Conservation (phyloP, 2,797 vertebrate species). For the Gadopsis marmoratus region DNA sequence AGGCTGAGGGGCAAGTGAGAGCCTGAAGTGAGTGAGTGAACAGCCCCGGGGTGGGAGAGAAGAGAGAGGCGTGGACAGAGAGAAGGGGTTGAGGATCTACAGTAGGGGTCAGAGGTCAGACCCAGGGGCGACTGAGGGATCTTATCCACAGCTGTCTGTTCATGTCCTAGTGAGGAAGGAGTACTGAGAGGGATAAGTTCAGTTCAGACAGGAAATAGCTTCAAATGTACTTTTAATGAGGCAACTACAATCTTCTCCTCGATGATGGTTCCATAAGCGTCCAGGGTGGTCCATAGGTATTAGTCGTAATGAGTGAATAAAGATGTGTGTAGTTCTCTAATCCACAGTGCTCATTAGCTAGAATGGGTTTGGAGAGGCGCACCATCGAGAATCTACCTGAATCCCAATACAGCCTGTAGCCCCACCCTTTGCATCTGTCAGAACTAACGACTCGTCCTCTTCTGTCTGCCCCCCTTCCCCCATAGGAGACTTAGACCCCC, state of each 20-base stretch:
- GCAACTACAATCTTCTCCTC: constrained; percentile 68
- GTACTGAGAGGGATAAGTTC: constrained; percentile 43
- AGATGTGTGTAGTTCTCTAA: constrained; percentile 65
- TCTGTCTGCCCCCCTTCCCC: constrained; percentile 24
- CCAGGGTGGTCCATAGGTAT: constrained; percentile 75
- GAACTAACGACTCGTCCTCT: constrained; percentile 61
- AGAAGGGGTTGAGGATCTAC: constrained; percentile 56
- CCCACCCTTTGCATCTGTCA: constrained; percentile 46
- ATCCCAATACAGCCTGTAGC: constrained; percentile 40
- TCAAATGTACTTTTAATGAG: constrained; percentile 82
- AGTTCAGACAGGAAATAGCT: constrained; percentile 67
- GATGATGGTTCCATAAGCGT: constrained; percentile 70
- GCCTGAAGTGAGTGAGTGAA: constrained; percentile 65
- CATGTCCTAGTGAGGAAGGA: constrained; percentile 60
- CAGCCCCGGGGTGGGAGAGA: constrained; percentile 51
- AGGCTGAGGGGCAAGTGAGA: constrained; percentile 64
- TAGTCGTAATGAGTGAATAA: constrained; percentile 76
- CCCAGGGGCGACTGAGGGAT: constrained; percentile 55
- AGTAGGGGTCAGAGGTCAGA: constrained; percentile 69
- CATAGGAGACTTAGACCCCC: constrained; percentile 35
- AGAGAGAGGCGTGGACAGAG: constrained; percentile 35
- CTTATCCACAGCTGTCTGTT: constrained; percentile 66
- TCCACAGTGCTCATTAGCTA: constrained; percentile 71
- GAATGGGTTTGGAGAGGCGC: constrained; percentile 65
- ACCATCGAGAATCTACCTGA: constrained; percentile 53